These are phyloP conservation scores for Rhombomys opimus DNA, from an alignment of 2,113 vertebrate genomes.

Conservation along the genomic window DNA sequence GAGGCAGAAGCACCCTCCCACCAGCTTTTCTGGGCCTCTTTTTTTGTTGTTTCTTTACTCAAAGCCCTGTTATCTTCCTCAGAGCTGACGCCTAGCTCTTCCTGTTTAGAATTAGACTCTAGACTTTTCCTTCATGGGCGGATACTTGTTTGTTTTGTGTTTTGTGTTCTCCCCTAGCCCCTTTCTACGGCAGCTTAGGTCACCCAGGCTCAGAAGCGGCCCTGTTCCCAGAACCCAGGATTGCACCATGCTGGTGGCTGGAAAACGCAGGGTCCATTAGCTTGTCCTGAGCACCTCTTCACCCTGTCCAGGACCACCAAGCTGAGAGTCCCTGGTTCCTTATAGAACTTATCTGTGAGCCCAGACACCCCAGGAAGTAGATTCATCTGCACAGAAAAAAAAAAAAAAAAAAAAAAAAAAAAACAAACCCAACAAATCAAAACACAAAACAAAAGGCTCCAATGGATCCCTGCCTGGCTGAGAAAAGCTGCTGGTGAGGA, in stretches of 20 bases:
- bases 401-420: too few relatives aligned
- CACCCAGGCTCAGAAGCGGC: not conserved
- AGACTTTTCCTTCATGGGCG: conserved; percentile 90
- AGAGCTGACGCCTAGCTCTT: conserved; percentile 95
- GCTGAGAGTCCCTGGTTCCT: not conserved
- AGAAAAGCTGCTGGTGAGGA: fast-evolving
- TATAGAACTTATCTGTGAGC: not conserved
- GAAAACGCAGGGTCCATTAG: not conserved
- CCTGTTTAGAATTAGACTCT: conserved; percentile 98
- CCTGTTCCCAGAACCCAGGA: not conserved
- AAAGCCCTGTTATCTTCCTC: conserved; percentile 92
- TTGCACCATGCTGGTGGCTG: not conserved
- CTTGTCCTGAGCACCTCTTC: not conserved
- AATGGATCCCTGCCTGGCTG: not conserved
- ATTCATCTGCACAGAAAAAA: not conserved
- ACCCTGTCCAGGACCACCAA: fast-evolving
- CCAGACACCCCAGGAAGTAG: not conserved
- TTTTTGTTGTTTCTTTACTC: conserved; percentile 93
- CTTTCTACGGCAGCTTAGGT: conserved; percentile 40
- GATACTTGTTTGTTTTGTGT: conserved; percentile 68
- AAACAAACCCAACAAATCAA: too few relatives aligned
- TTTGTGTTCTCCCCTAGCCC: not conserved
- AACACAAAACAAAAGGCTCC: not conserved
- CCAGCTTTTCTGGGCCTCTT: conserved; percentile 78
- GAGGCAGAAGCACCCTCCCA: conserved; percentile 84